Conservation (phyloP, 2,888 invertebrate species). For the Smittia aterrima region DNA sequence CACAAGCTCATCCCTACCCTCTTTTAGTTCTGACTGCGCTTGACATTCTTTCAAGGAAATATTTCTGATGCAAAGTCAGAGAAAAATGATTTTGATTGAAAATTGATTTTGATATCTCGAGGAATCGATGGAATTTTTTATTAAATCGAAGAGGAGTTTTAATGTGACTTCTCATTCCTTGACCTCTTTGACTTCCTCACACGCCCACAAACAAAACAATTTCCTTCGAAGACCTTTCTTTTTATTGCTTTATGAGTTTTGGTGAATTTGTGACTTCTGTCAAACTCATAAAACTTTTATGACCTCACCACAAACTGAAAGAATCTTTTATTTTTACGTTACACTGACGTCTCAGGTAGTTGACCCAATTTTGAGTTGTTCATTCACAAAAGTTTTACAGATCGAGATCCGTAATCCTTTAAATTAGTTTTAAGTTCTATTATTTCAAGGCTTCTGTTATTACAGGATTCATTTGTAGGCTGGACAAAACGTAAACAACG, state of each 20-base stretch:
- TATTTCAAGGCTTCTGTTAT: neutral
- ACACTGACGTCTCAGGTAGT: neutral
- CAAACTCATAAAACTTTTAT: neutral
- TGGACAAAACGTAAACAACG: conserved; percentile 24
- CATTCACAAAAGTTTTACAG: neutral
- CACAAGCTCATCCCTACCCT: neutral
- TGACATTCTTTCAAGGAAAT: neutral
- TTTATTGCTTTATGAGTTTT: no score
- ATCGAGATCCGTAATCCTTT: neutral
- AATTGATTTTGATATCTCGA: neutral
- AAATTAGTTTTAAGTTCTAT: conserved; percentile 31
- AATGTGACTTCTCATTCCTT: no score
- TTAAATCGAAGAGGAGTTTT: no score
- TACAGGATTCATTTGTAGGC: conserved; percentile 33
- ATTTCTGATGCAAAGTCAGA: neutral
- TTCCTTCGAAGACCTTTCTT: neutral
- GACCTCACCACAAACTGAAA: neutral
- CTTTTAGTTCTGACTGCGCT: conserved; percentile 34
- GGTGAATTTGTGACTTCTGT: conserved; percentile 28
- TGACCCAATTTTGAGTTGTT: neutral
- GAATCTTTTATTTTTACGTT: neutral
- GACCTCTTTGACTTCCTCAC: neutral
- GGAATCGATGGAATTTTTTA: no score
- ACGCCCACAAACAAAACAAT: neutral
- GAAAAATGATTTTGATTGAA: neutral